Evolutionary conservation across 2,113 vertebrate species (phyloP), one percentile per base, ranked within the genome.

Genomic region (Callospermophilus lateralis): DNA sequence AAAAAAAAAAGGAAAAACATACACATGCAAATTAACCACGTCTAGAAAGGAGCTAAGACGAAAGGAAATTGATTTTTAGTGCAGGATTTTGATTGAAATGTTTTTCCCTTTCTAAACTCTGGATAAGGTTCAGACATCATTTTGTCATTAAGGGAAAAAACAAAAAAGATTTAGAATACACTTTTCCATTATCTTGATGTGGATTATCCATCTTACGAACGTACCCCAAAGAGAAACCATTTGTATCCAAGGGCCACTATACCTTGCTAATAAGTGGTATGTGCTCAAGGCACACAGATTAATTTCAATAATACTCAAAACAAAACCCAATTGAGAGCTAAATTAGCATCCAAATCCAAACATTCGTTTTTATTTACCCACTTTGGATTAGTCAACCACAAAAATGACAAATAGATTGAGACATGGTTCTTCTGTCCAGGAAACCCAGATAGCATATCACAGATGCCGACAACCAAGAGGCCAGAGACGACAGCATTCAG

Each of bases 331-430:
- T n/a, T 84, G 91, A 92, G 96, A 96, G 83, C 61, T 90, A 81
- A 97, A 97, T 97, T 95, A 97, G 94, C 95, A 97, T 97, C 76
- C 67, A 98, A 97, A 97, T 93, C 42, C 48, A 92, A 96, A 95
- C 96, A 97, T 98, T 96, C 45, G 97, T 97, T 97, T 98, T 97
- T 97, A 98, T 98, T 97, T 96, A 89, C 76, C 78, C 74, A 92
- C 55, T 94, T 95, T 95, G 80, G 76, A 97, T 96, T 96, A 96
- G 93, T 93, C 95, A 97, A 93, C 78, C 61, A 96, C 74, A 95
- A 84, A 95, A 94, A 92, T n/a, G 89, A 94, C 91, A 97, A 89
- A 77, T 85, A 93, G 83, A 97, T 78, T 84, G 65, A 94, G 90
- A 77, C 28, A 80, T 63, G 48, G 86, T 65, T 84, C 70, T 28